Conservation (phyloP, 2,113 vertebrate species). For the Gasterosteus aculeatus region DNA sequence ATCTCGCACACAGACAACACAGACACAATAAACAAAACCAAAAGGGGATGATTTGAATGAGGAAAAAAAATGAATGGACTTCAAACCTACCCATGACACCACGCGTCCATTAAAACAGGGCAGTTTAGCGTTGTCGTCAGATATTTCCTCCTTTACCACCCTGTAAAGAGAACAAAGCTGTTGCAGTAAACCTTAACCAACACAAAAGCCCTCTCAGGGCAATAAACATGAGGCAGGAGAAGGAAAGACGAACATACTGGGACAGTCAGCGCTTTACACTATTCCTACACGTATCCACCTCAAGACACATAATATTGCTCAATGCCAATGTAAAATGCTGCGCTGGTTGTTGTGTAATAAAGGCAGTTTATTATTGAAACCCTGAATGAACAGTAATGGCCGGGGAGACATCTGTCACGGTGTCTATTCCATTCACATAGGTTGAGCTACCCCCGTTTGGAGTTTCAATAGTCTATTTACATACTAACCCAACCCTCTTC, state of each 20-base stretch:
- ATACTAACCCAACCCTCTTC: slow-evolving; percentile 13
- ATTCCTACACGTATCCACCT: neutral
- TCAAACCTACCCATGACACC: slow-evolving; percentile 94
- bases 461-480: slow-evolving; percentile 32
- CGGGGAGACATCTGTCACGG: neutral
- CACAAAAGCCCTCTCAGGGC: slow-evolving; percentile 53
- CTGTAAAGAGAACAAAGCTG: slow-evolving; percentile 77
- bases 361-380: too few relatives aligned
- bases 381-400: neutral
- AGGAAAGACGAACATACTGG: slow-evolving; percentile 36
- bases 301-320: slow-evolving; percentile 1
- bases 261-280: neutral
- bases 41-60: slow-evolving; percentile 2
- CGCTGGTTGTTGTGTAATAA: neutral
- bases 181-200: slow-evolving; percentile 61
- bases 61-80: neutral
- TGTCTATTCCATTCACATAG: slow-evolving; percentile 25
- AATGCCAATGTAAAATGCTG: neutral
- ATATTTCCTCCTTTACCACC: slow-evolving; percentile 98
- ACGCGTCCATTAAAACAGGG: slow-evolving; percentile 99
- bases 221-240: slow-evolving; percentile 53
- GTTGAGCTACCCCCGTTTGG: slow-evolving; percentile 15
- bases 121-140: slow-evolving; percentile 92
- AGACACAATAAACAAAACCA: slow-evolving; percentile 37
- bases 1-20: slow-evolving; percentile 11